Evolutionary conservation across 2,888 invertebrate species (phyloP), one percentile per base, ranked within the genome.

Genomic region (Macrophya alboannulata): DNA sequence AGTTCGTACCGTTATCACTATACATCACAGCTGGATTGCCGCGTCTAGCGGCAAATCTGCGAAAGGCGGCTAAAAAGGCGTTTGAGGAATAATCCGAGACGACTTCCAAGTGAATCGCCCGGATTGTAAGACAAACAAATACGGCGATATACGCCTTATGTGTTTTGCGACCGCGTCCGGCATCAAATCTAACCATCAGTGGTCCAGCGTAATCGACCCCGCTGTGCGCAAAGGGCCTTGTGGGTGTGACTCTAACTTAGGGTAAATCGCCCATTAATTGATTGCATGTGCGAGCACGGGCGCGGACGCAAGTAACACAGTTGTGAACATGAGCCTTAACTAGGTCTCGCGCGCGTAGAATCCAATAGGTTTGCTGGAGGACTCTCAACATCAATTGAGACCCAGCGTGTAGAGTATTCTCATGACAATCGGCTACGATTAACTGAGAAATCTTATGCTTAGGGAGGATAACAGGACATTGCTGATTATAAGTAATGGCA

Each of bases 1-100:
- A 91, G 37, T 87, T 90, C 15, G 89, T 89, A 0, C 89, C 90
- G 59, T 89, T 89, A 40, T 91, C 90, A n/a, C 88, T 87, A 77
- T 89, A 90, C 0, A 91, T 85, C n/a, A 87, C 68, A 0, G 85
- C 77, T 0, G 88, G 85, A 9, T 77, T 17, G 4, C 90, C 90
- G 15, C 90, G 84, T 40, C 89, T 85, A 1, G 88, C 82, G 0
- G 88, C 81, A 72, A 90, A 89, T 4, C 88, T 86, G 6, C 86
- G 77, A 10, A 88, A 87, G 5, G 87, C 86, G 0, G 87, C 88
- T 1, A 90, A n/a, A 62, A 90, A 90, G 0, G 88, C 87, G 3
- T 88, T 86, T 1, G 88, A 86, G 5, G 87, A 79, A 5, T 89
- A 79, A 31, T 89, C 88, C 0, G 85, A 86, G 0, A 88, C 89